A percentile compares a stretch with the other conserved stretches of the same genome.
These are phyloP conservation scores for Diachrysia chrysitis DNA, from an alignment of 2,888 invertebrate species.

Conservation along the genomic window DNA sequence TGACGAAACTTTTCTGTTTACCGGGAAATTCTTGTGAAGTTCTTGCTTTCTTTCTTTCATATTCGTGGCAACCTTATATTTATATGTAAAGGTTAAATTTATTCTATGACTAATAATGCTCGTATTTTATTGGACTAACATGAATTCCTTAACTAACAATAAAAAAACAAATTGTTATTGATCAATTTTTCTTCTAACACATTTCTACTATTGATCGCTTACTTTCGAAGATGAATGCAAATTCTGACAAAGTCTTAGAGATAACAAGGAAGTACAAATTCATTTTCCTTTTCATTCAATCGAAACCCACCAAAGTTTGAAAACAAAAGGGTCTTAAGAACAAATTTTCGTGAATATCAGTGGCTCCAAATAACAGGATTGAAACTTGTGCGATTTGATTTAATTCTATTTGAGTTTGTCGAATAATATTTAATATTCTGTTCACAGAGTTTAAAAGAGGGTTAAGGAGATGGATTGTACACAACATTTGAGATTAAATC, in stretches of 20 bases:
- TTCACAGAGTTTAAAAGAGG: slow-evolving; percentile 14
- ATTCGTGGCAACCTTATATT: not conserved
- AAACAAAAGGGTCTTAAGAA: slow-evolving; percentile 10
- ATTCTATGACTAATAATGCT: not conserved
- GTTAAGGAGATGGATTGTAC: not conserved
- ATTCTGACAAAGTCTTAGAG: not conserved
- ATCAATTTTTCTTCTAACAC: too few species aligned
- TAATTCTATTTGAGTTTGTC: slow-evolving; percentile 40
- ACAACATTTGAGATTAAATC: not conserved
- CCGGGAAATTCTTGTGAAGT: not conserved
- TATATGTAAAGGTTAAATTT: not conserved
- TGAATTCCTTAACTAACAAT: too few species aligned
- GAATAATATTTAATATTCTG: slow-evolving; percentile 39
- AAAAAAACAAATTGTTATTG: too few species aligned
- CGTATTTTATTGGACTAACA: too few species aligned
- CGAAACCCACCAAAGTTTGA: slow-evolving; percentile 13
- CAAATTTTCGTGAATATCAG: slow-evolving; percentile 35
- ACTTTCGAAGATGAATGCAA: not conserved
- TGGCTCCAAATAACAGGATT: slow-evolving; percentile 27
- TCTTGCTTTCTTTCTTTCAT: not conserved
- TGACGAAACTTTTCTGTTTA: slow-evolving; percentile 1
- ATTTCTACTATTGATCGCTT: not conserved
- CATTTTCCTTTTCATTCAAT: slow-evolving; percentile 3
- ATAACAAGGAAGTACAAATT: not conserved
- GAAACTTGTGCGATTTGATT: slow-evolving; percentile 40